These are phyloP conservation scores for Agraylea sexmaculata DNA, from an alignment of 1,140 invertebrate species.

Conservation along the genomic window DNA sequence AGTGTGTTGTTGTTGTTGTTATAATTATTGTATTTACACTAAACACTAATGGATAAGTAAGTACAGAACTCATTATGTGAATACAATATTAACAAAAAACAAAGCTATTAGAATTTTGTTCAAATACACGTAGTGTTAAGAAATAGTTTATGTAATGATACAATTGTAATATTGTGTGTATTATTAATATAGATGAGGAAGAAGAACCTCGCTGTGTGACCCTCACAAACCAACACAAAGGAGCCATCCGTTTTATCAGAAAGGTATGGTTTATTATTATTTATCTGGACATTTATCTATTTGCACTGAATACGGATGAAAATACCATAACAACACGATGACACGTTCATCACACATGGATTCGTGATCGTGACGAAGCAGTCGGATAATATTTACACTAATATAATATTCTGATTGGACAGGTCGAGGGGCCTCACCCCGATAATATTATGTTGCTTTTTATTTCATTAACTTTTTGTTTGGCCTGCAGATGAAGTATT, in stretches of 20 bases:
- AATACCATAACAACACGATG: too few species aligned
- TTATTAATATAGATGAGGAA: slow-evolving; percentile 55
- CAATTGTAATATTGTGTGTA: slow-evolving; percentile 6
- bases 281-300: too few species aligned
- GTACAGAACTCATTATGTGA: neutral
- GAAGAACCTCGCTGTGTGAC: slow-evolving; percentile 65
- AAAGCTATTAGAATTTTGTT: neutral
- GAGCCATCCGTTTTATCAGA: slow-evolving; percentile 82
- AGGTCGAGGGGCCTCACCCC: slow-evolving; percentile 52
- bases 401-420: neutral
- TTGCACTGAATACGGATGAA: too few species aligned
- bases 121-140: neutral
- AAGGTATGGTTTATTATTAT: slow-evolving; percentile 54
- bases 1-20: too few species aligned
- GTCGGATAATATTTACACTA: neutral
- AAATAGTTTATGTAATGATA: neutral
- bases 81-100: neutral
- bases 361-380: too few species aligned
- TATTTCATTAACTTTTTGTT: slow-evolving; percentile 10
- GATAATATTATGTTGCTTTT: slow-evolving; percentile 23
- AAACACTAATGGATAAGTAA: neutral
- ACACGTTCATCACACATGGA: too few species aligned
- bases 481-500: slow-evolving; percentile 75
- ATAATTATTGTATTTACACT: neutral
- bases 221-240: slow-evolving; percentile 77